Evolutionary conservation across 2,113 vertebrate species (phyloP).

Genomic region (Neomonachus schauinslandi): DNA sequence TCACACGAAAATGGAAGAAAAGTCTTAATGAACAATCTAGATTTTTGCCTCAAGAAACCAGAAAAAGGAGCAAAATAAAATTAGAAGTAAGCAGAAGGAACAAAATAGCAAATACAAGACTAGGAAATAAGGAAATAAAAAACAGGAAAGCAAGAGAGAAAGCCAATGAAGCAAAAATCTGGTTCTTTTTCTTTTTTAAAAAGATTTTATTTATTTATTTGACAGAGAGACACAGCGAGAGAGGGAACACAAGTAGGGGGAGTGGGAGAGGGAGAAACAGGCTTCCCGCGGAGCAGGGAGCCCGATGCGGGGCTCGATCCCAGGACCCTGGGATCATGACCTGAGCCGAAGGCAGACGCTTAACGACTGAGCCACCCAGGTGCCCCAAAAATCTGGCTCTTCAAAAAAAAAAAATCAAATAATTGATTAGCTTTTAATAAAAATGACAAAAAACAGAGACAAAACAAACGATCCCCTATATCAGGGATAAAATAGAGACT

Average conservation of each 20-base stretch:
- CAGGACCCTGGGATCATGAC: no score
- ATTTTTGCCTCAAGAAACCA: neutral
- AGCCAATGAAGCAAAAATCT: neutral
- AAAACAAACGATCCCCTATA: neutral
- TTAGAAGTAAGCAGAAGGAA: neutral
- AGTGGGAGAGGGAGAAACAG: no score
- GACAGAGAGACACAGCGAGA: no score
- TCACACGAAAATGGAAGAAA: neutral
- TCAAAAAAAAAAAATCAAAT: neutral
- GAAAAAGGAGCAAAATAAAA: neutral
- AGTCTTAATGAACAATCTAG: neutral
- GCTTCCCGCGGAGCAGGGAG: no score
- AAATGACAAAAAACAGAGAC: neutral
- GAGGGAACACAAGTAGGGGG: no score
- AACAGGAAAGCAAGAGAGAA: neutral
- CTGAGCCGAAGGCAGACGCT: no score
- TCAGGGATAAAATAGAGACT: neutral
- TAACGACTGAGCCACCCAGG: no score
- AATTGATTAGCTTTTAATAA: neutral
- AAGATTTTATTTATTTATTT: no score
- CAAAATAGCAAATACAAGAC: neutral
- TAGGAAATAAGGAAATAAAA: neutral
- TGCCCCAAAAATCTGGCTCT: neutral
- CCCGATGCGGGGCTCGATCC: no score
- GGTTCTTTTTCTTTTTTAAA: neutral